Evolutionary conservation across 2,888 invertebrate genomes (phyloP).

Genomic region (Criorhina ranunculi): DNA sequence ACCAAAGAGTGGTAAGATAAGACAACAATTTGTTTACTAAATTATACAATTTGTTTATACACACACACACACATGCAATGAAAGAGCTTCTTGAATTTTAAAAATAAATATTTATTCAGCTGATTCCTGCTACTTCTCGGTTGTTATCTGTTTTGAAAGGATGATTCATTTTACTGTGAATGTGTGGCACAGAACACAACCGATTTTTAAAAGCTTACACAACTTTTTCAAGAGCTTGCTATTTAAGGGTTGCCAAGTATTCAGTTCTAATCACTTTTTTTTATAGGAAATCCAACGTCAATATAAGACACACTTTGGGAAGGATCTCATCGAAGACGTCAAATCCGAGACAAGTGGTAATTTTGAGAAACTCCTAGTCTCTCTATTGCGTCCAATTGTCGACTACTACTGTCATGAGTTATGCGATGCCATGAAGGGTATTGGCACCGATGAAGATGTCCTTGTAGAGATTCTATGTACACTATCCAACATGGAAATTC

Average conservation of each 20-base stretch:
- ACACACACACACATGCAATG: neutral
- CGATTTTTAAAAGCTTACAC: neutral
- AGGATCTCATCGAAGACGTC: conserved; percentile 92
- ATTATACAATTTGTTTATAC: conserved; percentile 8
- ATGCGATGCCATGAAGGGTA: conserved; percentile 92
- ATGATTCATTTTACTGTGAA: conserved; percentile 50
- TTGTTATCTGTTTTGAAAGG: conserved; percentile 4
- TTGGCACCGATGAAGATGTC: conserved; percentile 93
- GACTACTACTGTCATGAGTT: conserved; percentile 93
- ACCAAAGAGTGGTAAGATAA: conserved; percentile 92
- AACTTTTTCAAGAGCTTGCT: neutral
- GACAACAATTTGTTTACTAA: neutral
- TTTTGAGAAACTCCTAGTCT: conserved; percentile 93
- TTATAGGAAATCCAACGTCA: conserved; percentile 83
- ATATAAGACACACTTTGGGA: conserved; percentile 84
- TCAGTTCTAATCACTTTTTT: conserved; percentile 13
- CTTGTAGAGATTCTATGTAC: conserved; percentile 96
- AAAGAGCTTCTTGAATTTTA: neutral
- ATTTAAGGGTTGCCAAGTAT: conserved; percentile 21
- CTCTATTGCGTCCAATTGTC: conserved; percentile 93
- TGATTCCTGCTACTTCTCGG: neutral
- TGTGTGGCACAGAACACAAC: neutral
- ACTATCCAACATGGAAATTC: conserved; percentile 93
- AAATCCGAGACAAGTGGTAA: conserved; percentile 95
- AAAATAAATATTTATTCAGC: conserved; percentile 33